Base-by-base conservation (phyloP, 2,797 vertebrate species). In the Phoeniculus purpureus region DNA sequence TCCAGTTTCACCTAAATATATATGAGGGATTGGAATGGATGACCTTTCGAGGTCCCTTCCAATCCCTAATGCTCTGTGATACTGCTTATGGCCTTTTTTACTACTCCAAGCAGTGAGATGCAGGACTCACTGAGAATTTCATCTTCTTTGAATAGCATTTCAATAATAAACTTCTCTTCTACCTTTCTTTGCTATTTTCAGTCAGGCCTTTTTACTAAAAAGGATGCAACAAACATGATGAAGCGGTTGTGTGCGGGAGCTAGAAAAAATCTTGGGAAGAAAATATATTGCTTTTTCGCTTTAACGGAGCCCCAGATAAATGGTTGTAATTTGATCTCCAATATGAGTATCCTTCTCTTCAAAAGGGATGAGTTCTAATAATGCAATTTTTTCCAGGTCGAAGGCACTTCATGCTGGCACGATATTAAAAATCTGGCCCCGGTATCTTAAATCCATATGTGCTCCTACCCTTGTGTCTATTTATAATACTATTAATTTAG, bases 301-400 rank as follows among this genome's bases (percentile, higher is more conserved):
- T 94, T 91, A 68, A 82, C 50, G 91, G 93, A 90, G 55, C 74
- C 48, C 34, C 93, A 95, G 78, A 97, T 82, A 93, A 96, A 97
- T 88, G 76, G 73, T 4, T 89, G 85, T 65, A 92, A 96, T 96
- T 78, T 95, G 81, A 86, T 89, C 65, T 92, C 92, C 85, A 95
- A 92, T 89, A 96, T 40, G 74, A 94, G 56, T 68, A 95, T 79
- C 77, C 67, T 83, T 17, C 72, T 81, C 94, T 95, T 88, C 96
- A 97, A 58, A 96, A 76, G 52, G 26, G 77, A 90, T 94, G 92
- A 93, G 86, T 90, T 85, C 79, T 32, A 94, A 90, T 93, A 95
- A 97, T 60, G 81, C 65, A 87, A 70, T 95, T 95, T 95, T 88
- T 94, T 87, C 87, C 3, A 0, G 40, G 74, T 52, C 71, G 84